These are phyloP conservation scores for Tipula vernalis DNA, from an alignment of 2,888 invertebrate genomes.

Conservation along the genomic window DNA sequence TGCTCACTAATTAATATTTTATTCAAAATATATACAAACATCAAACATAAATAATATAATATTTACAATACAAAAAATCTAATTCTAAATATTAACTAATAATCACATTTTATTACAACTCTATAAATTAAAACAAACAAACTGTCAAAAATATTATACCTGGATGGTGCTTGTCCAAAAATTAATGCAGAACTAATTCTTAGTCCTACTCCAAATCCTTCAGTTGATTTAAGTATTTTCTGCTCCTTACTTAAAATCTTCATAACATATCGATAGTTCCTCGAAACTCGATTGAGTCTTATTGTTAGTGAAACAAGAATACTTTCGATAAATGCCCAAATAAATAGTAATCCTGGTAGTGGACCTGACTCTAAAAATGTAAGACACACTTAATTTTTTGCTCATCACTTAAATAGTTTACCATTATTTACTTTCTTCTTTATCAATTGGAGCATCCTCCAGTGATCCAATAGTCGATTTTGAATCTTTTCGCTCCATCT, in stretches of 20 bases:
- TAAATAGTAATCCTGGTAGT: neutral
- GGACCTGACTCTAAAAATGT: neutral
- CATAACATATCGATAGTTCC: constrained; percentile 91
- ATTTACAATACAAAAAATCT: neutral
- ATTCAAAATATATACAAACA: neutral
- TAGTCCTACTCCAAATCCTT: constrained; percentile 53
- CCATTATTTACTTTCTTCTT: neutral
- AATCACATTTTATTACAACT: neutral
- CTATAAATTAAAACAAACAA: neutral
- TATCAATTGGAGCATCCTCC: neutral
- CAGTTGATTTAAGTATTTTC: constrained; percentile 69
- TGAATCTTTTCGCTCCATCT: neutral
- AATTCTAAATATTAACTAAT: neutral
- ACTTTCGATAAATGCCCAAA: constrained; percentile 24
- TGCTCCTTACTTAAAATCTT: constrained; percentile 81
- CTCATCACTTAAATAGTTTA: neutral
- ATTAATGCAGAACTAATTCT: constrained; percentile 44
- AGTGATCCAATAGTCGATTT: neutral
- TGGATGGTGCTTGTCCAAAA: constrained; percentile 33
- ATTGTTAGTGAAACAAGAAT: constrained; percentile 65
- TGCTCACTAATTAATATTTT: neutral
- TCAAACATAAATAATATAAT: neutral
- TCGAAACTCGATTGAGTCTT: constrained; percentile 74
- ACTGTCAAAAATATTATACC: neutral
- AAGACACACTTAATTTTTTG: neutral